These are phyloP conservation scores for Ecliptopera silaceata DNA, from an alignment of 2,888 invertebrate species.

Conservation along the genomic window DNA sequence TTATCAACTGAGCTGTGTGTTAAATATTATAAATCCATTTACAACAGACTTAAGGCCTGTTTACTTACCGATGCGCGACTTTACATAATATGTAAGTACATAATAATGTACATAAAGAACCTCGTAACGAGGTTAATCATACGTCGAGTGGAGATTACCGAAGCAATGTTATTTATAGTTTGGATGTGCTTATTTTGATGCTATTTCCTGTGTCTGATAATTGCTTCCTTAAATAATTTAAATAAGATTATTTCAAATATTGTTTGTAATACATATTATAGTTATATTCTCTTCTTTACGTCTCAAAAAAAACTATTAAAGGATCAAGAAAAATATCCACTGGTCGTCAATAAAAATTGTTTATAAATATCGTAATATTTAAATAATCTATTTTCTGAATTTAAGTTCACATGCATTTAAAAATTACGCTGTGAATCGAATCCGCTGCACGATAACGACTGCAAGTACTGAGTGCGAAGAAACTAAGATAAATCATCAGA, in stretches of 20 bases:
- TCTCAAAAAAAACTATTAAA: too few relatives aligned
- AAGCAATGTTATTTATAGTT: not conserved
- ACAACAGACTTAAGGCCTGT: not conserved
- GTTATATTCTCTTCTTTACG: too few relatives aligned
- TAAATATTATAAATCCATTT: too few relatives aligned
- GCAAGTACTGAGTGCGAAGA: not conserved
- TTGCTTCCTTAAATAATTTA: slow-evolving; percentile 2
- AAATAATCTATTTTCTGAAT: too few relatives aligned
- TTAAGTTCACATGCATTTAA: too few relatives aligned
- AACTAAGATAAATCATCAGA: slow-evolving; percentile 32
- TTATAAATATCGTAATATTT: too few relatives aligned
- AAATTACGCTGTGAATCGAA: slow-evolving; percentile 17
- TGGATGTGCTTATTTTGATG: not conserved
- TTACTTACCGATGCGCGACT: slow-evolving; percentile 7
- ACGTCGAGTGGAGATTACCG: slow-evolving; percentile 6
- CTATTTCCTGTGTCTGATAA: slow-evolving; percentile 7
- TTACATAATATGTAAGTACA: slow-evolving; percentile 17
- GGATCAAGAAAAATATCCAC: too few relatives aligned
- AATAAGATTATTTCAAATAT: too few relatives aligned
- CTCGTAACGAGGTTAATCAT: slow-evolving; percentile 20
- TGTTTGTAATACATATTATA: too few relatives aligned
- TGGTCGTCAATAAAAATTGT: too few relatives aligned
- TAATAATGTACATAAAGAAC: slow-evolving; percentile 10
- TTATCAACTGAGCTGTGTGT: too few relatives aligned
- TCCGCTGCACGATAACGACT: slow-evolving; percentile 1